Evolutionary conservation across 2,888 invertebrate species (phyloP).

Genomic region (Cataglyphis livida): DNA sequence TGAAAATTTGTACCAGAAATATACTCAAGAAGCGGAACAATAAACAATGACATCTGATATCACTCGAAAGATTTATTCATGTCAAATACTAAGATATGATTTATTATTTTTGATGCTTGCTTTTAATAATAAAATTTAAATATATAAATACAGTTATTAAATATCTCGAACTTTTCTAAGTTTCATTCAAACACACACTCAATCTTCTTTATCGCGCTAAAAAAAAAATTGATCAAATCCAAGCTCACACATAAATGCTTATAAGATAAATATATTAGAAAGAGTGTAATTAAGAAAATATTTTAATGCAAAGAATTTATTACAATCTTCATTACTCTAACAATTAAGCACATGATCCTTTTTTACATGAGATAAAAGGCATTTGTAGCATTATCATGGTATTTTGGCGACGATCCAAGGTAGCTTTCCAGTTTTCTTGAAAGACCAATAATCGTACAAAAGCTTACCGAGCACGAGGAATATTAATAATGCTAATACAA

Average conservation of each 20-base stretch:
- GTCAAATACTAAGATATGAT: conserved; percentile 10
- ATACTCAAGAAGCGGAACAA: conserved; percentile 1
- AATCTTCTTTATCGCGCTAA: not conserved
- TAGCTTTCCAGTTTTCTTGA: conserved; percentile 92
- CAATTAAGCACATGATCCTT: not conserved
- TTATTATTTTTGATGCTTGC: not conserved
- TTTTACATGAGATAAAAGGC: not conserved
- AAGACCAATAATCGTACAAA: conserved; percentile 93
- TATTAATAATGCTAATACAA: conserved; percentile 89
- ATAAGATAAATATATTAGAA: not conserved
- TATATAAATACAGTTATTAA: not conserved
- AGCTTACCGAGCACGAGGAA: conserved; percentile 91
- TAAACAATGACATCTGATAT: not conserved
- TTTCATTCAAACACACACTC: not conserved
- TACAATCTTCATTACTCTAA: not conserved
- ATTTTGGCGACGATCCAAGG: conserved; percentile 94
- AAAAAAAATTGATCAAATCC: not conserved
- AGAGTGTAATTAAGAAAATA: not conserved
- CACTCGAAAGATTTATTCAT: not conserved
- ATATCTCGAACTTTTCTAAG: not conserved
- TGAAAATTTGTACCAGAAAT: conserved; percentile 58
- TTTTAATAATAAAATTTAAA: conserved; percentile 29
- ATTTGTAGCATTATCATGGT: conserved; percentile 86
- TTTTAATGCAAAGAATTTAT: not conserved
- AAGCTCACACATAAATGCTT: not conserved